These are phyloP conservation scores for Girardia tigrina DNA, from an alignment of 2,888 invertebrate genomes.

Conservation along the genomic window DNA sequence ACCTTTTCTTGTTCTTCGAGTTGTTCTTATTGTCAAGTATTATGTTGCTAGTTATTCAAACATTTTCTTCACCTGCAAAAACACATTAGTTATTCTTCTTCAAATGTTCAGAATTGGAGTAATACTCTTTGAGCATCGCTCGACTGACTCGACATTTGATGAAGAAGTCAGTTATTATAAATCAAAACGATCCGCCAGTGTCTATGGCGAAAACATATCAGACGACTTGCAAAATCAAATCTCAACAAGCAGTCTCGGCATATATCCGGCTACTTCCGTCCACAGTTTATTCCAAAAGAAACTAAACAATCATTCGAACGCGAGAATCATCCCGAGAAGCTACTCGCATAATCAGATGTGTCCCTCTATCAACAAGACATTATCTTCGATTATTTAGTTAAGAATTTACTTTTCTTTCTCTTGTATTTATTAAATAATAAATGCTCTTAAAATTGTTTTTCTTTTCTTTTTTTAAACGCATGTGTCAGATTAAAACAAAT, in stretches of 20 bases:
- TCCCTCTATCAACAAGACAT: neutral
- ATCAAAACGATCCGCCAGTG: neutral
- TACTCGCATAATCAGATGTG: slow-evolving; percentile 10
- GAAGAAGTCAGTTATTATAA: neutral
- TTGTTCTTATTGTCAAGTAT: slow-evolving; percentile 72
- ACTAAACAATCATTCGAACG: neutral
- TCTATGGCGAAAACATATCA: neutral
- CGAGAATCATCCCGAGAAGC: neutral
- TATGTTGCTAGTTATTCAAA: slow-evolving; percentile 82
- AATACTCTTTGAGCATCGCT: slow-evolving; percentile 38
- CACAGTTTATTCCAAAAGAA: slow-evolving; percentile 16
- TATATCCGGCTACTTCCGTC: neutral
- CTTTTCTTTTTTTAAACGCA: too few relatives aligned
- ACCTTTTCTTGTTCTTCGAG: slow-evolving; percentile 48
- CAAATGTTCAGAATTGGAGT: slow-evolving; percentile 65
- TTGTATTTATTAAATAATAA: too few relatives aligned
- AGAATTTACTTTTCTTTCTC: too few relatives aligned
- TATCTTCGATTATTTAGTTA: neutral
- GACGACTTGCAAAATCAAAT: neutral
- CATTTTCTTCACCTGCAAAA: slow-evolving; percentile 84
- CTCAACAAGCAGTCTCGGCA: neutral
- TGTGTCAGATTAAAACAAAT: neutral
- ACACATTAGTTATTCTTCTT: slow-evolving; percentile 70
- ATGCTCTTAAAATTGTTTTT: too few relatives aligned
- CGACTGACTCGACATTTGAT: neutral